Conservation (phyloP, 2,888 invertebrate species). For the Aplocera efformata region DNA sequence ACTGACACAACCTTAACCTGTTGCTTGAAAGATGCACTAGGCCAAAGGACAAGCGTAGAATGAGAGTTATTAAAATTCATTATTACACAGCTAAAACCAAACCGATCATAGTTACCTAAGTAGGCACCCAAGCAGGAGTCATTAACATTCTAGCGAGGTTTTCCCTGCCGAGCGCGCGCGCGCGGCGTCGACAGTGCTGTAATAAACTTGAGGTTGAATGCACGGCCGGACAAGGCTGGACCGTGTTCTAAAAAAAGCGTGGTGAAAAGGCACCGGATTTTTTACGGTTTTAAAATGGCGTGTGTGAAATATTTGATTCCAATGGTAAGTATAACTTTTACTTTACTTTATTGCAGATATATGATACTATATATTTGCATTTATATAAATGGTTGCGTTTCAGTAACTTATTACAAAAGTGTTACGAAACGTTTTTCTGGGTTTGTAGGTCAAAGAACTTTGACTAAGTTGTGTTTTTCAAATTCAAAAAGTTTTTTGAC, state of each 20-base stretch:
- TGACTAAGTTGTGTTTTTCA: no score
- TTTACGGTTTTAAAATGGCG: no score
- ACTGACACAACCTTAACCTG: no score
- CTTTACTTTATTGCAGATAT: no score
- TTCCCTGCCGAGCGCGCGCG: slow-evolving; percentile 32
- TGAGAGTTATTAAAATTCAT: no score
- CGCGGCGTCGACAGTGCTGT: slow-evolving; percentile 22
- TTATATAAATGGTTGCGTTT: background rate
- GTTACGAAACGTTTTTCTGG: slow-evolving; percentile 14
- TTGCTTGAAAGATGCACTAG: no score
- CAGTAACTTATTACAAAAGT: background rate
- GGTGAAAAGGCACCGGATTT: no score
- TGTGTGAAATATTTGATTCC: slow-evolving; percentile 30
- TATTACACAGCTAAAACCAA: no score
- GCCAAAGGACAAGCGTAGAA: no score
- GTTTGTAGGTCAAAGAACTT: slow-evolving; percentile 20
- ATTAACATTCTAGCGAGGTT: slow-evolving; percentile 49
- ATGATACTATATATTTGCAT: no score
- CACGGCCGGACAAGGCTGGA: background rate
- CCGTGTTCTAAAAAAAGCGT: slow-evolving; percentile 3
- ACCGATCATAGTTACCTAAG: slow-evolving; percentile 39
- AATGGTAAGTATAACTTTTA: slow-evolving; percentile 28
- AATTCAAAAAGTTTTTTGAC: no score
- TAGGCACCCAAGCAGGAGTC: slow-evolving; percentile 40
- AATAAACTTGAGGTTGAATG: slow-evolving; percentile 6